phyloP scores from a whole-genome alignment of 2,113 vertebrate genomes.

The Salvator merianae region DNA sequence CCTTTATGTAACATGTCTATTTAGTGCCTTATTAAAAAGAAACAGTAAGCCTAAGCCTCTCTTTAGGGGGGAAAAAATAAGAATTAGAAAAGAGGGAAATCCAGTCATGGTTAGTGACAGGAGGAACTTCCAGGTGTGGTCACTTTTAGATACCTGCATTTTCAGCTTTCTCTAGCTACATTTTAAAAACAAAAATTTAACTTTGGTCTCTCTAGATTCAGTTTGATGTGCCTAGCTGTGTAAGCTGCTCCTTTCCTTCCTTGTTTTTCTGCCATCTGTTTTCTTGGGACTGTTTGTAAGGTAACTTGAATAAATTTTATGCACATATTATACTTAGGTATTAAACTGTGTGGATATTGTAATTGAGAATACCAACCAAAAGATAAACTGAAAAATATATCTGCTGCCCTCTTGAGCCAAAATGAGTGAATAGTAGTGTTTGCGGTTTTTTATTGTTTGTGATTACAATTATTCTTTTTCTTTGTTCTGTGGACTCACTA shows the following conservation, averaged over 20 bases:
- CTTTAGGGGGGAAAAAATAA: background rate
- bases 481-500: background rate
- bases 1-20: constrained; percentile 69
- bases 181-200: background rate
- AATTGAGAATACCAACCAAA: constrained; percentile 45
- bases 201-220: background rate
- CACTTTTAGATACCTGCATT: constrained; percentile 49
- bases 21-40: constrained; percentile 77
- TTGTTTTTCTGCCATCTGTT: background rate
- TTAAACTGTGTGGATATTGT: constrained; percentile 47
- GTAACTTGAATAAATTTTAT: constrained; percentile 57
- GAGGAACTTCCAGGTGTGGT: constrained; percentile 44
- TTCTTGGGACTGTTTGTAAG: constrained; percentile 26
- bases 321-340: constrained; percentile 62
- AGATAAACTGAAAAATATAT: constrained; percentile 49
- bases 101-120: constrained; percentile 21
- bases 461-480: background rate
- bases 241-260: constrained; percentile 35
- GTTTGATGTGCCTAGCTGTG: constrained; percentile 39
- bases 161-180: constrained; percentile 21
- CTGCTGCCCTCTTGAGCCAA: constrained; percentile 65
- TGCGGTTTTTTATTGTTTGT: background rate
- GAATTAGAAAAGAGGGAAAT: constrained; percentile 6
- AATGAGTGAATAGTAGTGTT: constrained; percentile 37
- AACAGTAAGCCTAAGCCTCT: constrained; percentile 48